Evolutionary conservation across 2,113 vertebrate genomes (phyloP).

Genomic region (Synchiropus splendidus): DNA sequence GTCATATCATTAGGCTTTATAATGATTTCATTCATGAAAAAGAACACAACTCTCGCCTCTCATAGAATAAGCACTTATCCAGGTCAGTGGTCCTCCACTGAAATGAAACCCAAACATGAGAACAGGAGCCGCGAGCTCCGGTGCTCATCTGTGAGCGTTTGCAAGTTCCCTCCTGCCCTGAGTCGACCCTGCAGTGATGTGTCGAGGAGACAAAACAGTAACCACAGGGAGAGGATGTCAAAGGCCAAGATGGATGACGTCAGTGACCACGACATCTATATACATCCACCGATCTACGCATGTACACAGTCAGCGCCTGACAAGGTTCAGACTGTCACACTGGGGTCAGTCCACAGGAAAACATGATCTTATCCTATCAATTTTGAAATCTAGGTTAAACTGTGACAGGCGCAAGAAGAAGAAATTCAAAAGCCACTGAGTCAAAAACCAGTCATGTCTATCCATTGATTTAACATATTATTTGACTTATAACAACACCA

Average conservation of each 20-base stretch:
- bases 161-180: slow-evolving; percentile 27
- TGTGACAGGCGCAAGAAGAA: too few species aligned
- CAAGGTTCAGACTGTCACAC: slow-evolving; percentile 1
- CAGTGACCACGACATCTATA: slow-evolving; percentile 28
- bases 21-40: neutral
- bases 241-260: slow-evolving; percentile 41
- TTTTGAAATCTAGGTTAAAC: too few species aligned
- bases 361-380: too few species aligned
- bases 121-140: slow-evolving; percentile 2
- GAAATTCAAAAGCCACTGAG: too few species aligned
- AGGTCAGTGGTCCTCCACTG: slow-evolving; percentile 20
- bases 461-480: too few species aligned
- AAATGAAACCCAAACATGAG: slow-evolving; percentile 8
- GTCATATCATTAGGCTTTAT: neutral
- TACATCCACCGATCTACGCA: slow-evolving; percentile 25
- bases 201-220: slow-evolving; percentile 40
- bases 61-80: slow-evolving; percentile 1
- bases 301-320: slow-evolving; percentile 14
- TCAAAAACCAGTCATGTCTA: too few species aligned
- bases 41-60: neutral
- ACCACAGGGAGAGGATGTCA: slow-evolving; percentile 38
- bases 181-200: slow-evolving; percentile 17
- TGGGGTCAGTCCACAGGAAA: neutral
- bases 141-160: slow-evolving; percentile 2
- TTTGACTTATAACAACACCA: too few species aligned